A percentile compares a stretch with the other conserved stretches of the same genome.
Evolutionary conservation across 2,797 vertebrate genomes (phyloP).

Genomic region (Nasua narica): DNA sequence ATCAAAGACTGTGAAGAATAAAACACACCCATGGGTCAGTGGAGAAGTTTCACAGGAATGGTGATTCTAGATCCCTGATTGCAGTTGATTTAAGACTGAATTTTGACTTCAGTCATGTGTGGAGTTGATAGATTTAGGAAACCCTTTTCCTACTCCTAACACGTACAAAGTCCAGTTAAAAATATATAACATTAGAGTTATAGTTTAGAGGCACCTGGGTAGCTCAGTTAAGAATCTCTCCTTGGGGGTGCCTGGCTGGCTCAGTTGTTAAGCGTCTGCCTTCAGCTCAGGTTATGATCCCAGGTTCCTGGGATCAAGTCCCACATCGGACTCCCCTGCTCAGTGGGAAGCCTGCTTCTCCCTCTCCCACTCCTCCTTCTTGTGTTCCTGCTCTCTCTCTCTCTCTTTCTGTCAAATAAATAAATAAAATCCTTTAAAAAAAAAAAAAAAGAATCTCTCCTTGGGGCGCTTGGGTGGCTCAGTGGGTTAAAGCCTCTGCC

Average conservation of each 20-base stretch:
- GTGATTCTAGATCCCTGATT: background rate
- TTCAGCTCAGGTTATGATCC: background rate
- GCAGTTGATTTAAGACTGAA: background rate
- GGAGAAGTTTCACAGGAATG: background rate
- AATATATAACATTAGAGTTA: background rate
- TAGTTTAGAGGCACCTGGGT: background rate
- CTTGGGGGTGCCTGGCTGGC: too few species aligned
- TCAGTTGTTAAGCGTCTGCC: too few species aligned
- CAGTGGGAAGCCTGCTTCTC: too few species aligned
- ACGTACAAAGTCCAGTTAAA: background rate
- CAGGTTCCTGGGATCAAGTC: background rate
- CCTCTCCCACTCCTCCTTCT: too few species aligned
- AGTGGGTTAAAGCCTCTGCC: too few species aligned
- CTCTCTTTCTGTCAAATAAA: too few species aligned
- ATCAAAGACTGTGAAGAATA: background rate
- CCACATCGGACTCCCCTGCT: too few species aligned
- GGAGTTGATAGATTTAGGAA: background rate
- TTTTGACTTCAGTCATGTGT: background rate
- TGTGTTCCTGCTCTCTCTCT: too few species aligned
- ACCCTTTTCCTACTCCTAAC: background rate
- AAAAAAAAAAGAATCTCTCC: too few species aligned
- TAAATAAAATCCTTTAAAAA: too few species aligned
- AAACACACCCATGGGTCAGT: background rate
- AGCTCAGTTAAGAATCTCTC: background rate
- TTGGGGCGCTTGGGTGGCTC: too few species aligned